These are phyloP conservation scores for Pedetes capensis DNA, from an alignment of 2,113 vertebrate genomes.

Conservation along the genomic window DNA sequence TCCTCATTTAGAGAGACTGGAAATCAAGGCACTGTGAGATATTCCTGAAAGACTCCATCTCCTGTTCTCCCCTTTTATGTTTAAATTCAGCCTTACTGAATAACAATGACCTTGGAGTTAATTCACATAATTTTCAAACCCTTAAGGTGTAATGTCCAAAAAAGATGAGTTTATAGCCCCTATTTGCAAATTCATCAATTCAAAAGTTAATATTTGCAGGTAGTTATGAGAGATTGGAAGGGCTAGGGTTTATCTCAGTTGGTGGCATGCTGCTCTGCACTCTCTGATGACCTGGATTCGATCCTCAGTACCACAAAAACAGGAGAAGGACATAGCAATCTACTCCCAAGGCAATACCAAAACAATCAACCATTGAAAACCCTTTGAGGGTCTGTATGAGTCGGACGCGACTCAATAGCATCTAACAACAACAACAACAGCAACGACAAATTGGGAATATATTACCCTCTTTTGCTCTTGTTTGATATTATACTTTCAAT, in stretches of 20 bases:
- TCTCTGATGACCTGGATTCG: too few species aligned
- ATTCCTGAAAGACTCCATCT: neutral
- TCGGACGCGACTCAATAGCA: too few species aligned
- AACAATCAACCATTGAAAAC: too few species aligned
- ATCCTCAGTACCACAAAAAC: too few species aligned
- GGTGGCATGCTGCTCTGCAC: too few species aligned
- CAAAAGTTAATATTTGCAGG: neutral
- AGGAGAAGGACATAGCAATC: too few species aligned
- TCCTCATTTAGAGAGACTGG: neutral
- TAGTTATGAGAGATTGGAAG: neutral
- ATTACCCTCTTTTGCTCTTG: neutral
- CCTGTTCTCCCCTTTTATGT: neutral
- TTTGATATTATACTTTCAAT: slow-evolving; percentile 1
- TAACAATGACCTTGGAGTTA: neutral
- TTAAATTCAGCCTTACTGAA: slow-evolving; percentile 40
- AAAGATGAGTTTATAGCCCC: neutral
- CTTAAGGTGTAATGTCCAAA: neutral
- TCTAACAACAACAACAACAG: too few species aligned
- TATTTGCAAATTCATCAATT: slow-evolving; percentile 14
- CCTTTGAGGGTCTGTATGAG: too few species aligned
- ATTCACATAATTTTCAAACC: slow-evolving; percentile 31
- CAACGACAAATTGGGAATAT: neutral
- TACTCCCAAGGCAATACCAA: too few species aligned
- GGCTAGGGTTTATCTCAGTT: too few species aligned
- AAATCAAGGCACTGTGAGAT: neutral